Base-by-base conservation (phyloP, 2,797 vertebrate species). In the Huso huso region DNA sequence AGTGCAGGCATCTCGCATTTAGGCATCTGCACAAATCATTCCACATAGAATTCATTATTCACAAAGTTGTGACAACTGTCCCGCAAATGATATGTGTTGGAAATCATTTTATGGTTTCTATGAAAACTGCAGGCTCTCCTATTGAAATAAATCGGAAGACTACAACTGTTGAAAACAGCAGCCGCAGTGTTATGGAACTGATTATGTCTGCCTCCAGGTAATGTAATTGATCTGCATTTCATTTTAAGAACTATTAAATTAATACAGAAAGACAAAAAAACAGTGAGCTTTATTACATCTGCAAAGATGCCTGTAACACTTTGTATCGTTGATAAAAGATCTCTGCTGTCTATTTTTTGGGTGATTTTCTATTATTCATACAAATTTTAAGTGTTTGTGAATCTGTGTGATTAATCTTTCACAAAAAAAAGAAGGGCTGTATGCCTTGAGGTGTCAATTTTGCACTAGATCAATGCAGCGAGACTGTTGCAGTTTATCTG, bases 171-270 rank as follows among this genome's bases (percentile, higher is more conserved):
- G 73, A 67, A 72, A 73, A 82, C 84, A 86, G 87, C 84, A 86
- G 78, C 71, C 71, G 57, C 13, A 63, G 72, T 75, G 82, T 86
- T 84, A 83, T 77, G 77, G 69, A 79, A 77, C 85, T 90, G 83
- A 87, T 90, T 89, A 87, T 84, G 81, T 86, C 84, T 79, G 83
- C 83, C 87, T 81, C 66, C 79, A 83, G 85, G 85, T 88, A 84
- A 87, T 82, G 82, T 87, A 78, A 87, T 87, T 90, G 87, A 90
- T 91, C 89, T 85, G 84, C 85, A 84, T 87, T 89, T 90, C 85
- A 87, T 90, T 89, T 82, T 87, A 85, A 80, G 79, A 76, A 87
- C 83, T 78, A 77, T 80, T 85, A 85, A 90, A 90, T 88, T 86
- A 78, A 90, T 89, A 83, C 78, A 64, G 72, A 70, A 74, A 81